phyloP scores from a whole-genome alignment of 35 echinoderm and acorn worm genomes.

The Amphiura filiformis region DNA sequence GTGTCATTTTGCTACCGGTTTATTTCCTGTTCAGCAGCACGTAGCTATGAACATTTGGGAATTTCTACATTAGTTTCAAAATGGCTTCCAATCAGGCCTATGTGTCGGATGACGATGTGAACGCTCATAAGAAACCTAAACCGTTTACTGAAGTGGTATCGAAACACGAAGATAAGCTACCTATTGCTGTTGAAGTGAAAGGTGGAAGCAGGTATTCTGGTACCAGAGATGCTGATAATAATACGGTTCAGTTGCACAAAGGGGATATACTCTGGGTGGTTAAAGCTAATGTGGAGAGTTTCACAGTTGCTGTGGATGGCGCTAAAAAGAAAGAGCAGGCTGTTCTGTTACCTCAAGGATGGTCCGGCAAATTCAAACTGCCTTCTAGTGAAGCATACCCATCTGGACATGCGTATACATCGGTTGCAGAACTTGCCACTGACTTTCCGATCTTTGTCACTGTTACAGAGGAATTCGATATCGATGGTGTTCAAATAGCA shows the following conservation, averaged over 20 bases:
- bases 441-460: background rate
- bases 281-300: background rate
- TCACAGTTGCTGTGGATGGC: background rate
- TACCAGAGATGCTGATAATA: background rate
- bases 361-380: background rate
- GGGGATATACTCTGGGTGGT: background rate
- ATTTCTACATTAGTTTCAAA: too few relatives aligned
- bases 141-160: background rate
- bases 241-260: background rate
- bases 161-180: background rate
- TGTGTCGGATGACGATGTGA: too few relatives aligned
- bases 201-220: background rate
- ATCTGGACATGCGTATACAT: background rate
- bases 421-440: background rate
- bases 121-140: too few relatives aligned
- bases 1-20: too few relatives aligned
- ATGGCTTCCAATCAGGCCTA: too few relatives aligned
- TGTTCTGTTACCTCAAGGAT: background rate
- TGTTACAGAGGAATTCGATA: background rate
- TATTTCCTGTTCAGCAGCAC: too few relatives aligned
- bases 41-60: too few relatives aligned
- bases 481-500: background rate
- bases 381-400: background rate
- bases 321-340: background rate
- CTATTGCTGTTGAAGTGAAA: background rate